Percentiles rank a stretch among this genome's conserved stretches.
Conservation (phyloP, 2,113 vertebrate species). For the Ifrita kowaldi region DNA sequence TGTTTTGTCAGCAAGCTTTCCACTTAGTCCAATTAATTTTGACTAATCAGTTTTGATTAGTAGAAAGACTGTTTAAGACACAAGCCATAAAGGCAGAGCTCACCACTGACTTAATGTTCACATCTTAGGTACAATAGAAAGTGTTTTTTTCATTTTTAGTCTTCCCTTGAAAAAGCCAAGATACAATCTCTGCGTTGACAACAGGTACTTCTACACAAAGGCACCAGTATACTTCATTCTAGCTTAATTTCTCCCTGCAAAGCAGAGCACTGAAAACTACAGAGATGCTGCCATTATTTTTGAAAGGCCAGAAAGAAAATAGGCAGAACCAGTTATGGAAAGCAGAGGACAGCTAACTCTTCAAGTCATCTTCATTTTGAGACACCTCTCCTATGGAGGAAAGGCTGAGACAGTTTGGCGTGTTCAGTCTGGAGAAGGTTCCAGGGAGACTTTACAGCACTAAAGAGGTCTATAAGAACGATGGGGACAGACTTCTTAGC, state of each 20-base stretch:
- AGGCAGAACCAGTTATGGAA: neutral
- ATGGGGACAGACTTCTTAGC: neutral
- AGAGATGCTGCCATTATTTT: neutral
- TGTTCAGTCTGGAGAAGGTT: neutral
- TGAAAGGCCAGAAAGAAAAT: neutral
- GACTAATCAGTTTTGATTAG: neutral
- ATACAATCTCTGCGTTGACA: neutral
- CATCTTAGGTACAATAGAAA: neutral
- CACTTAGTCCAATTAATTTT: neutral
- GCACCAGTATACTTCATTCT: neutral
- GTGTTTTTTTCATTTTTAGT: neutral
- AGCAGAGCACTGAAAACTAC: neutral
- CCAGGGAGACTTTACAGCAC: neutral
- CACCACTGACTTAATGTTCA: neutral
- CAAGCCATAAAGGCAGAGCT: neutral
- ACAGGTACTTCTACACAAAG: neutral
- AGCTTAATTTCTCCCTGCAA: neutral
- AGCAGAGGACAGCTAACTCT: neutral
- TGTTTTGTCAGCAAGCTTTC: neutral
- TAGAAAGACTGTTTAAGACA: neutral
- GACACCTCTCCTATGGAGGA: neutral
- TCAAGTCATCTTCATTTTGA: neutral
- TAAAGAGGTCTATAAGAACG: neutral
- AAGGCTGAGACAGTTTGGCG: neutral
- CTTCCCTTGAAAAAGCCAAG: neutral